These are phyloP conservation scores for Cerceris ruficornis DNA, from an alignment of 2,888 invertebrate species.

Conservation along the genomic window DNA sequence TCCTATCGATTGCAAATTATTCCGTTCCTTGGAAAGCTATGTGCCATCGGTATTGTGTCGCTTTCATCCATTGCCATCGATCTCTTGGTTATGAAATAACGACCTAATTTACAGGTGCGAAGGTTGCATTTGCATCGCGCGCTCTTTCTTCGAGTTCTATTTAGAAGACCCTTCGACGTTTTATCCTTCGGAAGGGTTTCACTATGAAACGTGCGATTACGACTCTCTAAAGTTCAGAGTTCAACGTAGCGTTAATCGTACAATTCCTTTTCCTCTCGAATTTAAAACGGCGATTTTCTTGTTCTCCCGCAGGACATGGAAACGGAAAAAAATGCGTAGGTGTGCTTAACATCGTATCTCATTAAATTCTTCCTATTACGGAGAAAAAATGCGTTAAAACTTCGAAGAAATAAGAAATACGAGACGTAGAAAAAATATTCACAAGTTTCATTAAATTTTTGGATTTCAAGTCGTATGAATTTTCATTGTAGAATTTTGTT, in stretches of 20 bases:
- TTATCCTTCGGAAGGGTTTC: conserved; percentile 33
- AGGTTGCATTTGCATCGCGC: conserved; percentile 6
- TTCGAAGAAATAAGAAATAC: too few species aligned
- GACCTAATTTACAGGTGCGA: conserved; percentile 43
- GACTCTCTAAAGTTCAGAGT: conserved; percentile 50
- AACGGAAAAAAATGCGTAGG: neutral
- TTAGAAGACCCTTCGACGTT: conserved; percentile 25
- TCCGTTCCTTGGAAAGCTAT: conserved; percentile 8
- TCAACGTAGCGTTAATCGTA: conserved; percentile 16
- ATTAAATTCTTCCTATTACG: neutral
- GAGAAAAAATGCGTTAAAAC: too few species aligned
- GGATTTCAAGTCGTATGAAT: neutral
- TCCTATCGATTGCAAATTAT: neutral
- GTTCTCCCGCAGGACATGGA: neutral
- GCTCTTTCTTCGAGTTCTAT: conserved; percentile 4
- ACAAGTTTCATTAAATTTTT: too few species aligned
- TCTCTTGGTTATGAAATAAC: conserved; percentile 48
- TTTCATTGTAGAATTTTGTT: neutral
- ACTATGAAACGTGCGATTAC: conserved; percentile 11
- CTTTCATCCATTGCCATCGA: conserved; percentile 43
- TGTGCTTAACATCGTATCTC: neutral
- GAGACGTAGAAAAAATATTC: too few species aligned
- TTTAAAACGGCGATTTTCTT: neutral
- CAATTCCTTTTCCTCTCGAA: neutral
- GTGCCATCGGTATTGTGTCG: neutral